A percentile compares a stretch with the other conserved stretches of the same genome.
These are phyloP conservation scores for Mirza zaza DNA, from an alignment of 2,113 vertebrate genomes.

Conservation along the genomic window DNA sequence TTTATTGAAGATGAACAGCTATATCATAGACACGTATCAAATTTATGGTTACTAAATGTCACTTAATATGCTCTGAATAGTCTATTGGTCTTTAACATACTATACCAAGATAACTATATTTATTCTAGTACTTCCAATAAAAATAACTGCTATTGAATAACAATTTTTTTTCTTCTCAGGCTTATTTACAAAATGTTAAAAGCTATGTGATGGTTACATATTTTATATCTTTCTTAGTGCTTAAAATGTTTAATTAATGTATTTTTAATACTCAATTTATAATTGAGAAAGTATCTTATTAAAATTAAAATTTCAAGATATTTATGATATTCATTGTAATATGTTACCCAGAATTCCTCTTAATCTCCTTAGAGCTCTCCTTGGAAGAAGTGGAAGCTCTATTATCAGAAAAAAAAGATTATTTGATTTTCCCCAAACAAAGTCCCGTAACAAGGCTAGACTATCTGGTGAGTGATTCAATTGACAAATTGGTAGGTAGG, in stretches of 20 bases:
- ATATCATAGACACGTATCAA: conserved; percentile 67
- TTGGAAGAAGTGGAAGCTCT: conserved; percentile 57
- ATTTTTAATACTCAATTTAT: conserved; percentile 68
- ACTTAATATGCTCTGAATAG: conserved; percentile 65
- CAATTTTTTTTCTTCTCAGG: neutral
- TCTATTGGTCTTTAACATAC: conserved; percentile 68
- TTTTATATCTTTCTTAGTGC: conserved; percentile 56
- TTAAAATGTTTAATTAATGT: conserved; percentile 66
- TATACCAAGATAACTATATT: conserved; percentile 6
- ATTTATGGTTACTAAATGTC: conserved; percentile 71
- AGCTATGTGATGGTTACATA: conserved; percentile 59
- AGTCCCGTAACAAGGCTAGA: neutral
- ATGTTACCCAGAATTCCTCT: conserved; percentile 55
- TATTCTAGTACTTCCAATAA: conserved; percentile 65
- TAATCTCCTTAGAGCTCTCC: conserved; percentile 58
- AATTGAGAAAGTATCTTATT: conserved; percentile 75
- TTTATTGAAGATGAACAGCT: conserved; percentile 74
- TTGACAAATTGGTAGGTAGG: conserved; percentile 30
- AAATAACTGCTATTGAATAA: conserved; percentile 67
- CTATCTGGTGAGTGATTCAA: conserved; percentile 47
- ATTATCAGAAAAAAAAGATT: conserved; percentile 28
- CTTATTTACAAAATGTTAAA: conserved; percentile 73
- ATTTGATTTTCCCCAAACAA: conserved; percentile 66
- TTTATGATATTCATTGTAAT: conserved; percentile 75
- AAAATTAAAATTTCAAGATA: conserved; percentile 78